Conservation (phyloP, 2,113 vertebrate species). For the Prunella himalayana region DNA sequence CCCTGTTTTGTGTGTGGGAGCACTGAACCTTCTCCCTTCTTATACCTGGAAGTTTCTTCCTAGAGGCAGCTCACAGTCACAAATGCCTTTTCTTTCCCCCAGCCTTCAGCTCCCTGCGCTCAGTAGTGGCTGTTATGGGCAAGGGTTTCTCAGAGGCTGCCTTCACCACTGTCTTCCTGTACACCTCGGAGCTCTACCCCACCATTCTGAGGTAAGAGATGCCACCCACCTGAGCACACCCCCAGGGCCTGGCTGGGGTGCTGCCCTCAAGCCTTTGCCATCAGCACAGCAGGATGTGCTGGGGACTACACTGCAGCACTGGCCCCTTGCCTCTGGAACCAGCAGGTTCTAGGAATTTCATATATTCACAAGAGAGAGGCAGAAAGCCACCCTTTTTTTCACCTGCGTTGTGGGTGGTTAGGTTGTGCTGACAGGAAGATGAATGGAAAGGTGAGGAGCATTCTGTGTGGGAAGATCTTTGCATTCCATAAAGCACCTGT, state of each 20-base stretch:
- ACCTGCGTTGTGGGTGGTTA: neutral
- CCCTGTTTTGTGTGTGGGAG: neutral
- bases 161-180: conserved; percentile 77
- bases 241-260: neutral
- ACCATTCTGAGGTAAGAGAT: conserved; percentile 82
- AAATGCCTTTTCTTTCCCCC: neutral
- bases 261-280: neutral
- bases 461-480: neutral
- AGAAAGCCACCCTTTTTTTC: neutral
- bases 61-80: neutral
- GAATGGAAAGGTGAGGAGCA: neutral
- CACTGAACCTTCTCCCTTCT: neutral
- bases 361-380: neutral
- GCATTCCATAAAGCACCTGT: neutral
- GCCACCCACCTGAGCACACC: neutral
- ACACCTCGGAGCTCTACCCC: conserved; percentile 84
- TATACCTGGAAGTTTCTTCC: neutral
- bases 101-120: conserved; percentile 68
- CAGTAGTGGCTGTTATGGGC: conserved; percentile 72
- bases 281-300: neutral
- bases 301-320: neutral
- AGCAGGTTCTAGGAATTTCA: neutral
- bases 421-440: neutral
- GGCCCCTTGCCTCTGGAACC: neutral
- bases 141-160: conserved; percentile 81